Base-by-base conservation (phyloP, 2,113 vertebrate species). In the Sarotherodon lohbergeri region DNA sequence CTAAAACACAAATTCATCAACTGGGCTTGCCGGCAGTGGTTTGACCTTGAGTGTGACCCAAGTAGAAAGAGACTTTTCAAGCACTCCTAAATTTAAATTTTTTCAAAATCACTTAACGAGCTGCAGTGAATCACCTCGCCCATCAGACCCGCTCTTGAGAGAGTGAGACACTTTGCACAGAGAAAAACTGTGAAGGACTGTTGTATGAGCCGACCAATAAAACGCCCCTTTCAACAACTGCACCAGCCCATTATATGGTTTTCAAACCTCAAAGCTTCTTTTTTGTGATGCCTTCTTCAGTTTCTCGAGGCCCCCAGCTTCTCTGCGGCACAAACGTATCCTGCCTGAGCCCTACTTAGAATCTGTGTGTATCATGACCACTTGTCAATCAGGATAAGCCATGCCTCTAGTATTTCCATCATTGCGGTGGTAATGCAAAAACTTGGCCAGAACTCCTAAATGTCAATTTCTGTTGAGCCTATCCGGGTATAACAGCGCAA, bases 361-460 rank as follows among this genome's bases (percentile, higher is more conserved):
- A 88, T 82, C 50, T 19, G 13, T 81, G 91, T 88, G 88, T 88
- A 90, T 94, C 89, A 93, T 86, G 87, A 83, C 80, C 13, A 4
- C 61, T 46, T 61, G 73, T 78, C 61, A 76, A 43, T 80, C 66
- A 29, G 36, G 56, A 85, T 48, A 34, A 54, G 54, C 46, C 24
- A 8, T 80, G 55, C 86, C 86, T 86, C 82, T 83, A 85, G 34
- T 68, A 88, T 89, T 88, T 93, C 82, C 86, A 84, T 90, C 89
- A 88, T 9, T 29, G 81, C 81, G 3, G 32, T 80, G 80, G 90
- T 89, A 80, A 93, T 83, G 87, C 55, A 81, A 90, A 83, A 78
- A 80, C 24, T 36, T 55, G 84, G 85, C 80, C 55, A 79, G 86
- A 91, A 85, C 87, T 84, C 89, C 68, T 95, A 93, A 94, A 94